Conservation (phyloP, 2,888 invertebrate genomes). For the Lasioglossum leucozonium region DNA sequence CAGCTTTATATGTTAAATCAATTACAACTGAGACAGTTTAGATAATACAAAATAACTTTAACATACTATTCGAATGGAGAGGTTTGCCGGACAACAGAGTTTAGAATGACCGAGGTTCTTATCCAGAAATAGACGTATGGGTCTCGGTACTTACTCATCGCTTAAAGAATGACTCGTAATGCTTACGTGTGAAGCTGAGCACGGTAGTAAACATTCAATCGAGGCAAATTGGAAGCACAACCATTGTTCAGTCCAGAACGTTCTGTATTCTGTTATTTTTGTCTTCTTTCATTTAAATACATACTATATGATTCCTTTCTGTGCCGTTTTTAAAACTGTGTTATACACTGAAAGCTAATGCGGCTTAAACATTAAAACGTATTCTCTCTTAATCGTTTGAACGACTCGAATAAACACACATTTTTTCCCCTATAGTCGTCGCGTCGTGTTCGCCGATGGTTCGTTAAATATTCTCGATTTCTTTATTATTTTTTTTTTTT, state of each 20-base stretch:
- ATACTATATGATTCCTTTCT: constrained; percentile 73
- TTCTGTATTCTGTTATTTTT: background rate
- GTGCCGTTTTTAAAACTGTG: constrained; percentile 67
- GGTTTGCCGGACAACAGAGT: background rate
- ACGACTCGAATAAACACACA: constrained; percentile 51
- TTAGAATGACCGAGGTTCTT: background rate
- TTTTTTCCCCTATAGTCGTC: constrained; percentile 52
- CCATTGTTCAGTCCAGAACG: background rate
- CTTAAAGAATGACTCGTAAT: background rate
- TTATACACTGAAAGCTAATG: constrained; percentile 81
- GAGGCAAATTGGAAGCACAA: background rate
- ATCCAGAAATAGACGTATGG: no score
- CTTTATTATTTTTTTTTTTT: background rate
- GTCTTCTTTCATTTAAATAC: constrained; percentile 67
- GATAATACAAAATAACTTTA: background rate
- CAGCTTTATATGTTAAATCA: background rate
- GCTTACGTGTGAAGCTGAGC: background rate
- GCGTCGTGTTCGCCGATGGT: constrained; percentile 36
- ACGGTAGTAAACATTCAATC: background rate
- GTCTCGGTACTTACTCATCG: background rate
- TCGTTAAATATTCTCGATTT: constrained; percentile 28
- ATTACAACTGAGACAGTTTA: background rate
- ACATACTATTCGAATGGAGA: background rate
- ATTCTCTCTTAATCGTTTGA: constrained; percentile 65
- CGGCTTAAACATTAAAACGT: constrained; percentile 74